Evolutionary conservation across 2,888 invertebrate genomes (phyloP).

Genomic region (Machimus rusticus): DNA sequence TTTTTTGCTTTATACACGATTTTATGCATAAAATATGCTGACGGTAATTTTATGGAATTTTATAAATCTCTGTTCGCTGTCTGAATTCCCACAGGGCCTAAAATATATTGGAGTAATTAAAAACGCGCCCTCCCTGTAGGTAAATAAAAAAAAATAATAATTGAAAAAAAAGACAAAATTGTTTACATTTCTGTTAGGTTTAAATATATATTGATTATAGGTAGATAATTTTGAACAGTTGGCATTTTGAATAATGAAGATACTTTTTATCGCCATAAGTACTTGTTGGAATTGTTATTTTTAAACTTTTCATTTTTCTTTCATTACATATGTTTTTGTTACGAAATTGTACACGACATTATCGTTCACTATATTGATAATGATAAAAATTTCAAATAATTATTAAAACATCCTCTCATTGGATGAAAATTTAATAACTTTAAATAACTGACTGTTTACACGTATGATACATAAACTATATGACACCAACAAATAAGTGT

Average conservation of each 20-base stretch:
- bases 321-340: too few species aligned
- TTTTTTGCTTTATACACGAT: background rate
- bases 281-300: background rate
- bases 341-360: too few species aligned
- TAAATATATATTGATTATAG: background rate
- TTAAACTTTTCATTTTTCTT: background rate
- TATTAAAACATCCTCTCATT: too few species aligned
- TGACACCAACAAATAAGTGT: too few species aligned
- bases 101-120: background rate
- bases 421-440: too few species aligned
- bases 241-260: background rate
- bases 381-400: too few species aligned
- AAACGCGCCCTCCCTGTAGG: background rate
- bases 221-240: background rate
- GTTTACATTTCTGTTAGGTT: background rate
- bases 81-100: background rate
- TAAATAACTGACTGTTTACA: too few species aligned
- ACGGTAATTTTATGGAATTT: background rate
- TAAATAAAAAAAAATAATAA: background rate
- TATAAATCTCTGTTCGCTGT: background rate
- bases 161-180: too few species aligned
- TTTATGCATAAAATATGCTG: background rate
- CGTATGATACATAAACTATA: too few species aligned
- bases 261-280: background rate
- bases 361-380: too few species aligned